Evolutionary conservation across 2,888 invertebrate species (phyloP).

Genomic region (Eristalinus aeneus): DNA sequence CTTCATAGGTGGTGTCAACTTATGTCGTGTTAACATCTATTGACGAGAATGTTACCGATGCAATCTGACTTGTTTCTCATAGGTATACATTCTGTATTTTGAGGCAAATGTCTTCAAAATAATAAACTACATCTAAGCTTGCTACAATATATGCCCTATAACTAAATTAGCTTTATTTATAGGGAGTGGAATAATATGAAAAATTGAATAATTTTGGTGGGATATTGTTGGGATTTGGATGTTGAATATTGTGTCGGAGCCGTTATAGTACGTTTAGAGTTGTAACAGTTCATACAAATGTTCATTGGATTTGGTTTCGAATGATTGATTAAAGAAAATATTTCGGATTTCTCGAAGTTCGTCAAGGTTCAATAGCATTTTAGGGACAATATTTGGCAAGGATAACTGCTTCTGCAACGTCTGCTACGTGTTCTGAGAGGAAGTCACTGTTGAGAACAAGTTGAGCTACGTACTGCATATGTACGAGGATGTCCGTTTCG

Average conservation of each 20-base stretch:
- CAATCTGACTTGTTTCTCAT: background rate
- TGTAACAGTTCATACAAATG: constrained; percentile 37
- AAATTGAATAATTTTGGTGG: constrained; percentile 16
- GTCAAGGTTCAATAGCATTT: constrained; percentile 20
- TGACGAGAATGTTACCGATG: background rate
- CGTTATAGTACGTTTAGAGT: constrained; percentile 31
- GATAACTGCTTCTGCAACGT: constrained; percentile 29
- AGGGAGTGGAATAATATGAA: constrained; percentile 39
- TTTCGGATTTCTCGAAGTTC: constrained; percentile 28
- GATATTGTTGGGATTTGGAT: constrained; percentile 21
- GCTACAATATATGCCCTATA: background rate
- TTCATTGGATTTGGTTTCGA: constrained; percentile 34
- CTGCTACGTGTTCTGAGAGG: constrained; percentile 21
- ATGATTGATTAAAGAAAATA: constrained; percentile 19
- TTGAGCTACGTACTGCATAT: constrained; percentile 20
- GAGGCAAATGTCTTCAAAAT: constrained; percentile 38
- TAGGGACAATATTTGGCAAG: constrained; percentile 20
- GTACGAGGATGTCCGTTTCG: background rate
- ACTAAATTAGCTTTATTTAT: constrained; percentile 16
- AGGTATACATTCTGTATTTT: constrained; percentile 32
- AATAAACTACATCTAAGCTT: constrained; percentile 10
- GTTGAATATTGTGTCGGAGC: constrained; percentile 23
- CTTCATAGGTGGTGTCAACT: too few species aligned
- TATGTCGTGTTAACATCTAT: too few species aligned
- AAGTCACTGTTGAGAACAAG: constrained; percentile 27